A percentile compares a stretch with the other conserved stretches of the same genome.
phyloP scores from a whole-genome alignment of 2,888 invertebrate genomes.

The Formica aserva region DNA sequence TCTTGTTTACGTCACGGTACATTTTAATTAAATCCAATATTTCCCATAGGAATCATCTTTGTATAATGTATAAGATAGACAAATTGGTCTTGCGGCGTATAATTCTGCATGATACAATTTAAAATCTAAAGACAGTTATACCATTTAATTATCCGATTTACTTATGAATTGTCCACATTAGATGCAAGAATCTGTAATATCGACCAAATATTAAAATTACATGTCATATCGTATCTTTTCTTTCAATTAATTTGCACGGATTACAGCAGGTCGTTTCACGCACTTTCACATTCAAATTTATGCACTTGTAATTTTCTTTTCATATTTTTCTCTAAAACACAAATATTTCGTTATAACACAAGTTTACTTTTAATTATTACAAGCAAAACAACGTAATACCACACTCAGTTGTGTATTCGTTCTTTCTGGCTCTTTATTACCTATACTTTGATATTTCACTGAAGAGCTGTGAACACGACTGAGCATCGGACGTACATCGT shows the following conservation, averaged over 20 bases:
- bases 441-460: conserved; percentile 9
- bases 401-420: background rate
- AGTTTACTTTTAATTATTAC: background rate
- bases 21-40: background rate
- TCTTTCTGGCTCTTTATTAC: background rate
- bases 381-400: background rate
- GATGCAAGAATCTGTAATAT: background rate
- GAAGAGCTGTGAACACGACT: background rate
- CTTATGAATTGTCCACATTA: background rate
- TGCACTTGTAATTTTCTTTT: background rate
- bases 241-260: background rate
- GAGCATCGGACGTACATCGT: background rate
- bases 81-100: conserved; percentile 58
- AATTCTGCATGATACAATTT: conserved; percentile 66
- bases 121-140: conserved; percentile 50
- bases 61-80: conserved; percentile 54
- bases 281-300: background rate
- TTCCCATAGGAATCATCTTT: background rate
- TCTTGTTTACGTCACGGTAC: background rate
- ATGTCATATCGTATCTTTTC: background rate
- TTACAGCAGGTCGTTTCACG: background rate
- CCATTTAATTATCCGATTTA: background rate
- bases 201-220: background rate
- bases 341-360: background rate
- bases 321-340: background rate